Evolutionary conservation across 2,797 vertebrate species (phyloP).

Genomic region (Sebastes umbrosus): DNA sequence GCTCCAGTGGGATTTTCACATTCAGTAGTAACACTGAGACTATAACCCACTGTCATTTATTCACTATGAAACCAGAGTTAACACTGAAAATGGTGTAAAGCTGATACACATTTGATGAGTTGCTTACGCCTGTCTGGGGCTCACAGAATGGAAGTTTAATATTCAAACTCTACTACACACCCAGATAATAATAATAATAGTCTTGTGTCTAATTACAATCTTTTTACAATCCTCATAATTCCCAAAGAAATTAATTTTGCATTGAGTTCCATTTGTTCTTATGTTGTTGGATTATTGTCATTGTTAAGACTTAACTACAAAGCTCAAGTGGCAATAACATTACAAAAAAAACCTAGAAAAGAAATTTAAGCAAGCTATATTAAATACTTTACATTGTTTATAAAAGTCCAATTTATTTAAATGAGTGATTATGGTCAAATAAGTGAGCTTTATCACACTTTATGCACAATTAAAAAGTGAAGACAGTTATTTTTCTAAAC

Average conservation of each 20-base stretch:
- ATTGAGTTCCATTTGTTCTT: background rate
- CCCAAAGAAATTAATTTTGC: background rate
- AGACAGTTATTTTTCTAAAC: background rate
- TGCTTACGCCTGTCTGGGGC: background rate
- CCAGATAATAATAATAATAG: background rate
- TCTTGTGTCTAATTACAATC: background rate
- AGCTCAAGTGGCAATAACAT: background rate
- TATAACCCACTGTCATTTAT: conserved; percentile 20
- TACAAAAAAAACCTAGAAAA: background rate
- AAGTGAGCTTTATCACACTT: background rate
- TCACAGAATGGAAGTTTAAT: background rate
- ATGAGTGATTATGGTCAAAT: background rate
- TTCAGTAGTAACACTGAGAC: conserved; percentile 29
- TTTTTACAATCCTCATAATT: background rate
- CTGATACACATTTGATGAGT: conserved; percentile 27
- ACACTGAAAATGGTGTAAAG: conserved; percentile 9
- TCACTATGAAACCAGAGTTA: conserved; percentile 5
- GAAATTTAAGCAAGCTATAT: background rate
- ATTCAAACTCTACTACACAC: background rate
- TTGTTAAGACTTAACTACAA: background rate
- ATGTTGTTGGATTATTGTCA: background rate
- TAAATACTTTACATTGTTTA: background rate
- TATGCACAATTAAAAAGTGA: background rate
- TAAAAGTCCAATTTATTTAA: background rate
- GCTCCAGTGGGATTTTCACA: conserved; percentile 58